A percentile compares a stretch with the other conserved stretches of the same genome.
Evolutionary conservation across 2,888 invertebrate species (phyloP).

Genomic region (Dioctria rufipes): DNA sequence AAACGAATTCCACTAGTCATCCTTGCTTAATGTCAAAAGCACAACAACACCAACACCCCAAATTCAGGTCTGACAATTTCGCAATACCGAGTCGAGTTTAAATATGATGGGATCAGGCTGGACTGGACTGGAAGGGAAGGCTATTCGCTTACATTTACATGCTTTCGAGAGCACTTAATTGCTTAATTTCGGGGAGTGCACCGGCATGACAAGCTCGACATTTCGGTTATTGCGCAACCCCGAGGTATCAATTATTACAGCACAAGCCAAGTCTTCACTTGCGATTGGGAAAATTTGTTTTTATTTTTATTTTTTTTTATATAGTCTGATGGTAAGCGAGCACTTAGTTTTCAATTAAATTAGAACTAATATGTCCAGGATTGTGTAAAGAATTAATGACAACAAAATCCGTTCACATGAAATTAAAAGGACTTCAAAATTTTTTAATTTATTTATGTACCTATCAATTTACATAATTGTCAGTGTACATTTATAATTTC

Average conservation of each 20-base stretch:
- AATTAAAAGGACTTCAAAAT: no score
- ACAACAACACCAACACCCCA: neutral
- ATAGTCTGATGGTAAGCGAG: neutral
- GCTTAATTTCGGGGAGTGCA: constrained; percentile 34
- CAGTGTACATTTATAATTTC: no score
- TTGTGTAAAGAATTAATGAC: neutral
- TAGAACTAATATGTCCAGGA: neutral
- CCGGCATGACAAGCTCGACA: constrained; percentile 13
- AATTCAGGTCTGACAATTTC: neutral
- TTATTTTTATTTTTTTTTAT: neutral
- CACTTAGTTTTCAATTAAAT: neutral
- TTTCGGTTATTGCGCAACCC: constrained; percentile 2
- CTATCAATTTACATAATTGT: no score
- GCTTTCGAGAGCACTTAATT: constrained; percentile 24
- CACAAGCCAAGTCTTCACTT: neutral
- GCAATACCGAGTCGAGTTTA: neutral
- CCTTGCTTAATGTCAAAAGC: neutral
- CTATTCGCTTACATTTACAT: neutral
- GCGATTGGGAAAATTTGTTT: neutral
- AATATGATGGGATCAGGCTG: no score
- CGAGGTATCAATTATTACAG: neutral
- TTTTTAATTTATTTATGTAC: no score
- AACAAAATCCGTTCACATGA: no score
- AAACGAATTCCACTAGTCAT: constrained; percentile 25
- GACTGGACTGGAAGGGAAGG: neutral